Percentiles rank a stretch among this genome's conserved stretches.
These are phyloP conservation scores for Minunthozetes semirufus DNA, from an alignment of 2,888 invertebrate genomes.

Conservation along the genomic window DNA sequence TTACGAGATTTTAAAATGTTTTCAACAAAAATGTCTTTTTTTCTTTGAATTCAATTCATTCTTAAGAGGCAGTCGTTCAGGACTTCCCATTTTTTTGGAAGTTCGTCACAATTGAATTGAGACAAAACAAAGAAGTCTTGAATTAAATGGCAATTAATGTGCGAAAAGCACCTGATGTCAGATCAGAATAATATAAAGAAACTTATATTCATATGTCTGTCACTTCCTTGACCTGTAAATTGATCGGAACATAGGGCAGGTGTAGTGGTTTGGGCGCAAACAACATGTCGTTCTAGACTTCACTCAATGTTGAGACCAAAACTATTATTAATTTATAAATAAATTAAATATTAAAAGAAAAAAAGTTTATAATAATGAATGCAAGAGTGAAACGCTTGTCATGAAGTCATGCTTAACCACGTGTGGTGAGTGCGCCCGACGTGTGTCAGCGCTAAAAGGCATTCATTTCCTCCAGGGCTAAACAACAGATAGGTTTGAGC, in stretches of 20 bases:
- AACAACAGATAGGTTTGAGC: background rate
- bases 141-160: constrained; percentile 4
- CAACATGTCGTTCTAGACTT: constrained; percentile 1
- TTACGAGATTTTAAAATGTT: no score
- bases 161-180: constrained; percentile 14
- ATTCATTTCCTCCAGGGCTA: background rate
- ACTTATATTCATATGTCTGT: background rate
- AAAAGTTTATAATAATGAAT: background rate
- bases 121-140: constrained; percentile 16
- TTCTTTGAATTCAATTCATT: background rate
- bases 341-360: background rate
- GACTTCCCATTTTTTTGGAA: background rate
- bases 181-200: background rate
- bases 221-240: constrained; percentile 22
- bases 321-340: constrained; percentile 19
- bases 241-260: background rate
- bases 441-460: background rate
- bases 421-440: constrained; percentile 2
- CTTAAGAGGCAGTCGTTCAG: background rate
- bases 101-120: background rate
- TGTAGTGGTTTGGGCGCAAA: constrained; percentile 13
- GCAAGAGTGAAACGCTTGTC: constrained; percentile 14
- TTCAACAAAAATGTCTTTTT: background rate
- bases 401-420: constrained; percentile 19
- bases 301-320: background rate